Base-by-base conservation (phyloP, 2,113 vertebrate species). In the Camelus bactrianus region DNA sequence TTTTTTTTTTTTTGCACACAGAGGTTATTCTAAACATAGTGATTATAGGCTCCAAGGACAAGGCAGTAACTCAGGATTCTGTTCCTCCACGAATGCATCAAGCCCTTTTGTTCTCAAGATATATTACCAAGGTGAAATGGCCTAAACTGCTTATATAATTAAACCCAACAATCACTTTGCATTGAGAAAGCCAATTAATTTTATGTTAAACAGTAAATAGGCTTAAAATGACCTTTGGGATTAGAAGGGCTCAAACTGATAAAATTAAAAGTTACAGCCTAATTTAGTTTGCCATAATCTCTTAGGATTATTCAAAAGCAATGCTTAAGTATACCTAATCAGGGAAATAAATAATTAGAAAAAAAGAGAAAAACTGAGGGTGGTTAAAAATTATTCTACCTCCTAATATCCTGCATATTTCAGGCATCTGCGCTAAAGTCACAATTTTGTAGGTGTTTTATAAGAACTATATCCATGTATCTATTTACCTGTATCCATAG, bases 181-280 rank as follows among this genome's bases (percentile, higher is more conserved):
- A 96, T 72, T 86, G 54, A 96, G 52, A 96, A 96, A 91, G 72
- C 22, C n/a, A 22, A 79, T 84, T 85, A 58, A 96, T 96, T 97
- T 96, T 83, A 91, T 96, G 96, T 95, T 93, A 76, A 89, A 79
- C 58, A 93, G 72, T 82, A 96, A 96, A 96, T 62, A 96, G 80
- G 24, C 64, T 86, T 97, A 93, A 97, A 97, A 96, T 91, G 84
- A 96, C 89, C 95, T 91, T 52, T 96, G 93, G 96, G 93, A 97
- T 83, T 80, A 3, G 58, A 92, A 96, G 56, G 54, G 48, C 75
- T 94, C 56, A 91, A 65, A 95, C 38, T 50, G 89, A 95, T 94
- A 93, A 94, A 93, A 96, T 65, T 92, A 17, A 75, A 95, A 64
- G n/a, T 60, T 72, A 93, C 16, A 91, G 65, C 7, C 17, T 67